phyloP scores from a whole-genome alignment of 2,888 invertebrate species.

The Disparrhopalites patrizii region DNA sequence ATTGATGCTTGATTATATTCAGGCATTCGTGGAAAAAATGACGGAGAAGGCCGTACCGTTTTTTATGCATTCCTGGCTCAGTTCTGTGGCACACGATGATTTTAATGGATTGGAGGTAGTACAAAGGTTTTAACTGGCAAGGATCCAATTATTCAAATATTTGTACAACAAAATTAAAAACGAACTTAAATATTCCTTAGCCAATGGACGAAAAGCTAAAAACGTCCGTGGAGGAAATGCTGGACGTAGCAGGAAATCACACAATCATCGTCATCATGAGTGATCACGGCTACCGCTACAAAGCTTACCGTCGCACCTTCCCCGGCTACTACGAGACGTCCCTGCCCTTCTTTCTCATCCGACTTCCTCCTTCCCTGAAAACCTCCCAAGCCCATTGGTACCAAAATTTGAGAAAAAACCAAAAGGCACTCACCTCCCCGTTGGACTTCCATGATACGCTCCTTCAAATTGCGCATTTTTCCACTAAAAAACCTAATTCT shows the following conservation, averaged over 20 bases:
- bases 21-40: conserved; percentile 32
- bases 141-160: not conserved
- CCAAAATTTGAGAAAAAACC: conserved; percentile 60
- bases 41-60: conserved; percentile 33
- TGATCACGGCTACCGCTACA: conserved; percentile 75
- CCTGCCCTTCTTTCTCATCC: conserved; percentile 68
- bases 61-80: conserved; percentile 46
- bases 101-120: conserved; percentile 33
- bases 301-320: conserved; percentile 63
- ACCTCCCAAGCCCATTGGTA: conserved; percentile 55
- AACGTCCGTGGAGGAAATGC: not conserved
- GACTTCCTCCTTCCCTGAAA: conserved; percentile 61
- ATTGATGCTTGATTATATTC: conserved; percentile 37
- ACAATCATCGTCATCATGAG: conserved; percentile 55
- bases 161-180: too few species aligned
- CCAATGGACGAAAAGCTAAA: not conserved
- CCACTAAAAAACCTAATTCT: too few species aligned
- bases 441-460: conserved; percentile 69
- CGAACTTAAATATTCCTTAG: not conserved
- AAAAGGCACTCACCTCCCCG: conserved; percentile 66
- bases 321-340: conserved; percentile 75
- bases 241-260: conserved; percentile 3
- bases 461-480: too few species aligned
- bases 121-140: not conserved
- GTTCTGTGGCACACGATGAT: conserved; percentile 47